Base-by-base conservation (phyloP, 2,888 invertebrate species). In the Nesidiocoris tenuis region DNA sequence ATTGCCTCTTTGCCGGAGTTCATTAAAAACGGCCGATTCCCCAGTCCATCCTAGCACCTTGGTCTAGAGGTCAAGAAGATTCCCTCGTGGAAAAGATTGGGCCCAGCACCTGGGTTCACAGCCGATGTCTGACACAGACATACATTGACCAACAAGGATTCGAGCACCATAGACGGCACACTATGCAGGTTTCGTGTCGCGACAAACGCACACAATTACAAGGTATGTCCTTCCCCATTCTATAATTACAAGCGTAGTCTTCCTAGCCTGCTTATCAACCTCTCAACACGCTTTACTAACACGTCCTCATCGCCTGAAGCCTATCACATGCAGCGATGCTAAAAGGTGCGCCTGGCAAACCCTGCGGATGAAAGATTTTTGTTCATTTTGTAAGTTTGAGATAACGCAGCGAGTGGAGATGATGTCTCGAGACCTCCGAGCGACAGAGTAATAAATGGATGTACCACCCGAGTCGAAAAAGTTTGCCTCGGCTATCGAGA, bases 281-380 rank as follows among this genome's bases (percentile, higher is more conserved):
- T 70, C 70, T 70, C 70, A 70, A 70, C 70, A 70, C 70, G 70
- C 70, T 59, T 70, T 70, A 59, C 70, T 56, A 56, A 70, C 70
- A 70, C 59, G 22, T 70, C 54, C 59, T 68, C 24, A 21, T 55
- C 55, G 17, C 21, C 2, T 19, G 39, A 39, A 39, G 39, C 5
- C 39, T 39, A 39, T 39, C 3, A 3, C 39, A 7, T 39, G 39
- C 39, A 39, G 5, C 39, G 39, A 39, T 39, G 39, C 39, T 39
- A 39, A 39, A 39, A 39, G 39, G 39, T 39, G 39, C 12, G 39
- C 5, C 39, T 39, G 12, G 39, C 39, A 12, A 39, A 39, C 39
- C 39, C 39, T 39, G 39, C 12, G 5, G 39, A 39, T 39, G 39
- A 39, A 12, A 39, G 39, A 39, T 39, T 39, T 39, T 39, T 39